Base-by-base conservation (phyloP, 2,888 invertebrate species). In the Phyto melanocephala region DNA sequence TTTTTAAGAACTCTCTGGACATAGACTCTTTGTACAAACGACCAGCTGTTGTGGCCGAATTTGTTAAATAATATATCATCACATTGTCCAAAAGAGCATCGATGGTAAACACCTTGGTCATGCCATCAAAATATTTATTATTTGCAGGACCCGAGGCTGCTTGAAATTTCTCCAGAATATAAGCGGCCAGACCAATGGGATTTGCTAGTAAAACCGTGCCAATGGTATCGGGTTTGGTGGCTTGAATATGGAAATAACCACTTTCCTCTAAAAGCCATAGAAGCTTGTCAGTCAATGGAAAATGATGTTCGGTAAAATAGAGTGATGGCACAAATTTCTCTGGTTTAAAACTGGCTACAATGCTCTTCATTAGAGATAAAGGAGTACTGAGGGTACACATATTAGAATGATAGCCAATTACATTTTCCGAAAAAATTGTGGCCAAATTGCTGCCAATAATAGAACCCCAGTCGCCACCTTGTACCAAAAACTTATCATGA, bases 191-290 rank as follows among this genome's bases (percentile, higher is more conserved):
- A 0, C 96, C 98, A 0, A 95, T 93, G 0, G 98, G 98, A 79
- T 85, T 90, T 15, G 87, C 70, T 5, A 85, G 77, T n/a, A 91
- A 85, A 1, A 85, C 90, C 2, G 87, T 88, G 54, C 96, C 97
- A 85, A 96, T 92, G 0, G 97, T 97, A 87, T 98, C 97, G 10
- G 98, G 97, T 89, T 97, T 97, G 0, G 97, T 96, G 0, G 96
- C 94, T 89, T 98, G 97, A 1, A 97, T 85, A 87, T 97, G 97
- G 86, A 95, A 89, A 85, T 94, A 94, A 0, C 94, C 94, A n/a
- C 85, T 86, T 88, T 94, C 93, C 75, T 87, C 65, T 0, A 92
- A 1, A 0, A 90, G 15, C 2, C 67, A 22, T 3, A 37, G 13
- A 0, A 88, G 87, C 28, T 86, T 88, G 0, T 88, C 85, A 20